Percentiles rank a stretch among this genome's conserved stretches.
These are phyloP conservation scores for Chanos chanos DNA, from an alignment of 2,797 vertebrate genomes.

Conservation along the genomic window DNA sequence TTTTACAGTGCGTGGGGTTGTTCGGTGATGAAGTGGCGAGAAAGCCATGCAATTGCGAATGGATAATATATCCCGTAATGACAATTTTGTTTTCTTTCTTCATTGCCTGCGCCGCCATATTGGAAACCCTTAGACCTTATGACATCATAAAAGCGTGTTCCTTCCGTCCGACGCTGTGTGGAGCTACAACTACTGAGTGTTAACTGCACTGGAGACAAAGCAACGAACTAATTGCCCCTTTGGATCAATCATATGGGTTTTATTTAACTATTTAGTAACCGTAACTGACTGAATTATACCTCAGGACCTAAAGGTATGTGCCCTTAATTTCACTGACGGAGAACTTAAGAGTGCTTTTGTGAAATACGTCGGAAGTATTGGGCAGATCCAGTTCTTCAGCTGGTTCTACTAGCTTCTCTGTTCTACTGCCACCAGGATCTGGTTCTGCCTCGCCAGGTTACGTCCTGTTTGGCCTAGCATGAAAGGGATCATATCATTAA, in stretches of 20 bases:
- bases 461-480: slow-evolving; percentile 59
- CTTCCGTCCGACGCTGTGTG: slow-evolving; percentile 75
- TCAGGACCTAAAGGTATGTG: slow-evolving; percentile 59
- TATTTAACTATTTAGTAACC: slow-evolving; percentile 72
- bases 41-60: too few relatives aligned
- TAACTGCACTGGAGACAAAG: slow-evolving; percentile 77
- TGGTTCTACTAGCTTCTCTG: slow-evolving; percentile 63
- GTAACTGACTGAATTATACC: slow-evolving; percentile 44
- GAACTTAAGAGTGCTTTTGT: background rate
- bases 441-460: slow-evolving; percentile 69
- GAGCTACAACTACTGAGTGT: slow-evolving; percentile 72
- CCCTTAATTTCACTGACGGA: background rate
- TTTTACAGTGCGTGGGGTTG: too few relatives aligned
- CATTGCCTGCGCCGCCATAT: slow-evolving; percentile 30
- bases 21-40: too few relatives aligned
- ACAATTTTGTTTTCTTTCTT: slow-evolving; percentile 32
- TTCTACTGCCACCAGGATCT: slow-evolving; percentile 53
- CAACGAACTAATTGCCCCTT: slow-evolving; percentile 73
- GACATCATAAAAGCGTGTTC: slow-evolving; percentile 73
- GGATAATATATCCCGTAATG: too few relatives aligned
- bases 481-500: slow-evolving; percentile 9
- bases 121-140: slow-evolving; percentile 56
- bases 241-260: slow-evolving; percentile 73
- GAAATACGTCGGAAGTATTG: slow-evolving; percentile 30
- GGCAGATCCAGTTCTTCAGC: slow-evolving; percentile 68